A percentile compares a stretch with the other conserved stretches of the same genome.
phyloP scores from a whole-genome alignment of 2,113 vertebrate genomes.

The Hiodon tergisus region DNA sequence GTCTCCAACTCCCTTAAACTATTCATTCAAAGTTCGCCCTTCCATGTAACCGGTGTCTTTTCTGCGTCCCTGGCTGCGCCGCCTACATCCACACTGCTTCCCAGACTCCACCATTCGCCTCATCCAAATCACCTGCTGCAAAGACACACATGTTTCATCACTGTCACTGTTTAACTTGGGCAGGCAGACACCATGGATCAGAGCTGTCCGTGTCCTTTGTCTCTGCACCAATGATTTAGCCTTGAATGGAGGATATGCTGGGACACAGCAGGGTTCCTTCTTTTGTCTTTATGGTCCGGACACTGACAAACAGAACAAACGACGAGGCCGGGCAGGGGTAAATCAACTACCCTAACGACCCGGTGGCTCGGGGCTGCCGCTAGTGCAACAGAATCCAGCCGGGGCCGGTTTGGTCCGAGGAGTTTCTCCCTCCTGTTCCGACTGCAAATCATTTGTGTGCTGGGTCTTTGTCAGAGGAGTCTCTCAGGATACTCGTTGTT shows the following conservation, averaged over 20 bases:
- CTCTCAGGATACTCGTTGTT: too few relatives aligned
- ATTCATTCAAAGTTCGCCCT: neutral
- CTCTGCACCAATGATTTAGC: neutral
- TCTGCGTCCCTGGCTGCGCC: neutral
- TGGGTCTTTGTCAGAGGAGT: neutral
- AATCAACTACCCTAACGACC: neutral
- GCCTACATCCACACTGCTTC: neutral
- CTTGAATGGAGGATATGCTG: neutral
- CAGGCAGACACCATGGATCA: neutral
- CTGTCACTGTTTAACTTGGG: too few relatives aligned
- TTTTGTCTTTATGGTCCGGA: neutral
- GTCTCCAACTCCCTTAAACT: neutral
- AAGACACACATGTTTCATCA: neutral
- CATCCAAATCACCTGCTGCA: neutral
- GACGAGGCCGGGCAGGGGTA: neutral
- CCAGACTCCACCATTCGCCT: neutral
- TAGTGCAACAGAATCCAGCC: neutral
- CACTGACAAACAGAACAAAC: slow-evolving; percentile 6
- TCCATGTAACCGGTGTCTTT: neutral
- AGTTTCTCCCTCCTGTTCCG: neutral
- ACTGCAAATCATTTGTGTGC: too few relatives aligned
- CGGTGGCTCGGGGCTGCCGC: neutral
- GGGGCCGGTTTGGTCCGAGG: neutral
- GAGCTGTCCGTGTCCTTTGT: neutral
- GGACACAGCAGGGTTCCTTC: neutral